Evolutionary conservation across 2,113 vertebrate genomes (phyloP).

Genomic region (Phaetusa simplex): DNA sequence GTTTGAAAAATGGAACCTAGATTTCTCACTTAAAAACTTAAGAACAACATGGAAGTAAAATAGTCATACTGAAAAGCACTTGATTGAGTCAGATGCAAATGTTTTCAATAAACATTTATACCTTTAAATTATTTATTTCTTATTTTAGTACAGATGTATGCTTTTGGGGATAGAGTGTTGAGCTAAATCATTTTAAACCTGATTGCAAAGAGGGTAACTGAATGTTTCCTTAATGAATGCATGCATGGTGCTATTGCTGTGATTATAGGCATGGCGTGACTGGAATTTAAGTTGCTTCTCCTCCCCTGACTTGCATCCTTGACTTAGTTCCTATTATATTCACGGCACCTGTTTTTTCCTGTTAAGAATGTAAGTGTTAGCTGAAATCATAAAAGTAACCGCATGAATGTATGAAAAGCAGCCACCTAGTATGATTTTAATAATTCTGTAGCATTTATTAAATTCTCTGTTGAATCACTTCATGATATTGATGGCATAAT

Average conservation of each 20-base stretch:
- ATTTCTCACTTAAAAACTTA: neutral
- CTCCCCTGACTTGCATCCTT: neutral
- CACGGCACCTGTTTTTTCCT: neutral
- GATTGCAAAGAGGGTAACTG: conserved; percentile 5
- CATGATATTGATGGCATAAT: neutral
- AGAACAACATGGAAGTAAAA: neutral
- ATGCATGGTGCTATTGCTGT: neutral
- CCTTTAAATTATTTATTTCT: conserved; percentile 46
- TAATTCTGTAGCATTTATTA: conserved; percentile 28
- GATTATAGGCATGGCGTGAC: neutral
- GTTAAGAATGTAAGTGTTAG: neutral
- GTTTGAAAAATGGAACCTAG: neutral
- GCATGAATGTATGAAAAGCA: neutral
- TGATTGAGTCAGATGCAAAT: conserved; percentile 31
- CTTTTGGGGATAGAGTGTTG: conserved; percentile 36
- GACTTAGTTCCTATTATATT: conserved; percentile 23
- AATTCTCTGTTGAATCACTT: neutral
- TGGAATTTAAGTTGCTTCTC: neutral
- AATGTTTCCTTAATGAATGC: conserved; percentile 50
- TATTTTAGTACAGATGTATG: conserved; percentile 16
- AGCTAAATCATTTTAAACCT: conserved; percentile 56
- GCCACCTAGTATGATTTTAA: neutral
- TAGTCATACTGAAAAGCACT: neutral
- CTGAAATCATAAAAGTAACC: neutral
- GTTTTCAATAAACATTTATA: conserved; percentile 54